Evolutionary conservation across 2,113 vertebrate genomes (phyloP).

Genomic region (Gnathonemus echidnorhynchus): DNA sequence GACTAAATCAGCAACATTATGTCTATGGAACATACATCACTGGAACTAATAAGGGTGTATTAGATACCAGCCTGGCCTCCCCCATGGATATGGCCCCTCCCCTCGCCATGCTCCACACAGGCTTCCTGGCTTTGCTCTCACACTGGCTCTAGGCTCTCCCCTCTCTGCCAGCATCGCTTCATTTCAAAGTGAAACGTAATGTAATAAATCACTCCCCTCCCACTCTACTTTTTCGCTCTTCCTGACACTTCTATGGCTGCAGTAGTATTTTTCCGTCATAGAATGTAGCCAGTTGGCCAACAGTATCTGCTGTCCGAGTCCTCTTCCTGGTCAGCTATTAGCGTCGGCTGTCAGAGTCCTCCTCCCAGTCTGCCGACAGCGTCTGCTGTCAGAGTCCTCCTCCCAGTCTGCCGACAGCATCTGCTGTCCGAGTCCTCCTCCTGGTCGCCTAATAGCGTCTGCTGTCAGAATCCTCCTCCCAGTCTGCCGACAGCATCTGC

Average conservation of each 20-base stretch:
- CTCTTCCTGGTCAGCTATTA: background rate
- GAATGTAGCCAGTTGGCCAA: background rate
- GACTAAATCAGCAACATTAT: constrained; percentile 36
- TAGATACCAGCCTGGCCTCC: background rate
- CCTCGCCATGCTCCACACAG: background rate
- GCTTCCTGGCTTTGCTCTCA: background rate
- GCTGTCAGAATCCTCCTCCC: no score
- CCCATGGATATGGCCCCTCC: background rate
- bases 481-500: no score
- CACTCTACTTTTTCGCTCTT: background rate
- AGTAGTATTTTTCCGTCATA: background rate
- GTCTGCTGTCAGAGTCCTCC: no score
- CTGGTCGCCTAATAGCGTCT: no score
- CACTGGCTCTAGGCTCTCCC: background rate
- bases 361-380: no score
- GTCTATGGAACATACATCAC: constrained; percentile 32
- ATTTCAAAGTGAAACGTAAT: constrained; percentile 10
- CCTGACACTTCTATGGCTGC: background rate
- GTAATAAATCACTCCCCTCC: constrained; percentile 16
- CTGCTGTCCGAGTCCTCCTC: no score
- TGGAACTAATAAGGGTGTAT: constrained; percentile 25
- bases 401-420: no score
- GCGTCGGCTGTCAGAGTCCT: rapidly evolving
- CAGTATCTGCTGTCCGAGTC: background rate
- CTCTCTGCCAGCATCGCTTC: background rate